Percentiles rank a stretch among this genome's conserved stretches.
Evolutionary conservation across 2,888 invertebrate species (phyloP).

Genomic region (Zeuzera pyrina): DNA sequence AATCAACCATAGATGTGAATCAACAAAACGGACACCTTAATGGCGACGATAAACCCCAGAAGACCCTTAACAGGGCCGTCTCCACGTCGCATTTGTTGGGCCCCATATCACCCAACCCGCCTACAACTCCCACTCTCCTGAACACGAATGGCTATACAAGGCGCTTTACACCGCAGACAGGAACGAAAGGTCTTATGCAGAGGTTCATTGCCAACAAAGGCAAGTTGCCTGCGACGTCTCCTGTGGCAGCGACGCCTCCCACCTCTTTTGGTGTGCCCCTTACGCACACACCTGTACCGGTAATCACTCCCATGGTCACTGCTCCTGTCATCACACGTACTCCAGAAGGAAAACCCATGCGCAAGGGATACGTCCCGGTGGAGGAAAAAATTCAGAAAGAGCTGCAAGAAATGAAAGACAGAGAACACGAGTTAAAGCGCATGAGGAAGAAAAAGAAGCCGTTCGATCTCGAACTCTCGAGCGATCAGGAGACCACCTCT

Average conservation of each 20-base stretch:
- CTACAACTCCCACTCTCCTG: conserved; percentile 42
- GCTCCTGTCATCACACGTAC: conserved; percentile 68
- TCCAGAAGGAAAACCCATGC: conserved; percentile 75
- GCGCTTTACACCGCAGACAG: conserved; percentile 76
- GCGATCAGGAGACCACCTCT: conserved; percentile 71
- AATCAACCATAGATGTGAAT: conserved; percentile 62
- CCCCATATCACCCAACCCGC: conserved; percentile 46
- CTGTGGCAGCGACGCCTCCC: conserved; percentile 28
- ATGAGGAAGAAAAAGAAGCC: conserved; percentile 75
- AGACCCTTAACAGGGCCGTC: conserved; percentile 51
- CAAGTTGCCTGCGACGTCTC: conserved; percentile 64
- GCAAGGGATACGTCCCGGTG: conserved; percentile 87
- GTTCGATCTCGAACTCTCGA: conserved; percentile 76
- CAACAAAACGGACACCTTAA: conserved; percentile 58
- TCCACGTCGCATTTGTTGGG: conserved; percentile 61
- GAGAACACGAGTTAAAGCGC: conserved; percentile 85
- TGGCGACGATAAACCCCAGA: conserved; percentile 35
- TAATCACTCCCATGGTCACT: conserved; percentile 29
- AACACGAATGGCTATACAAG: conserved; percentile 67
- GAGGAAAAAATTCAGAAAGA: conserved; percentile 92
- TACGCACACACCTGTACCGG: conserved; percentile 29
- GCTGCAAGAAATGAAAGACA: conserved; percentile 85
- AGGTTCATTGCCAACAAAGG: conserved; percentile 87
- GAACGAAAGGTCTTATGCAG: conserved; percentile 88
- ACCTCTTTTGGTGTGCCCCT: conserved; percentile 45